A percentile compares a stretch with the other conserved stretches of the same genome.
Conservation (phyloP, 2,113 vertebrate species). For the Corythoichthys haematopterus region DNA sequence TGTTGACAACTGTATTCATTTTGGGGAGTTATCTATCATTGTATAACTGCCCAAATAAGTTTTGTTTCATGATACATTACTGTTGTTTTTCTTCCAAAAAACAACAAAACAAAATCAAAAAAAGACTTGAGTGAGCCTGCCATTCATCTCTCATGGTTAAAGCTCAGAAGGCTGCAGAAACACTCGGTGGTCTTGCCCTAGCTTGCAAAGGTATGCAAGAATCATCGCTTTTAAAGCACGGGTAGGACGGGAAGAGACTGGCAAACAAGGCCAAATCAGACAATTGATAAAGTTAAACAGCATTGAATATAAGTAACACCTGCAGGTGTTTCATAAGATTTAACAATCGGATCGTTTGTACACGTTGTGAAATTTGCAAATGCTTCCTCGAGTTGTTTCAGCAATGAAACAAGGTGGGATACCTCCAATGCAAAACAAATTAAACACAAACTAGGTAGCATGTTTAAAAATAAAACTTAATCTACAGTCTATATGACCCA, state of each 20-base stretch:
- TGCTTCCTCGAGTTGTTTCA: not conserved
- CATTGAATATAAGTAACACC: not conserved
- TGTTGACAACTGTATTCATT: not conserved
- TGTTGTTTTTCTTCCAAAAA: not conserved
- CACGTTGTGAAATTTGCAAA: not conserved
- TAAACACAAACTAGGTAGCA: not conserved
- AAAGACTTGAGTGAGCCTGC: not conserved
- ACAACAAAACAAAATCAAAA: not conserved
- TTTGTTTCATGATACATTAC: not conserved
- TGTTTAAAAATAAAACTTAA: too few relatives aligned
- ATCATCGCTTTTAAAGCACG: constrained; percentile 17
- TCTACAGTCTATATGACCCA: not conserved
- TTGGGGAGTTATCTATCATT: not conserved
- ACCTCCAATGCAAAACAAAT: not conserved
- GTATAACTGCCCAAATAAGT: not conserved
- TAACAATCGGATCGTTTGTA: not conserved
- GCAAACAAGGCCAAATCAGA: not conserved
- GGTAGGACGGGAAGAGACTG: not conserved
- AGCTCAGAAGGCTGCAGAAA: not conserved
- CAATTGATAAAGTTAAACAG: not conserved
- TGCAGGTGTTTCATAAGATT: not conserved
- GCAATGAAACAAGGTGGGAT: not conserved
- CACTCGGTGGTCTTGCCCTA: constrained; percentile 31
- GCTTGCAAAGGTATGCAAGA: constrained; percentile 52
- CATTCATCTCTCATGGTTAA: not conserved